These are phyloP conservation scores for Invenusta paracnida DNA, from an alignment of 2,888 invertebrate species.

Conservation along the genomic window DNA sequence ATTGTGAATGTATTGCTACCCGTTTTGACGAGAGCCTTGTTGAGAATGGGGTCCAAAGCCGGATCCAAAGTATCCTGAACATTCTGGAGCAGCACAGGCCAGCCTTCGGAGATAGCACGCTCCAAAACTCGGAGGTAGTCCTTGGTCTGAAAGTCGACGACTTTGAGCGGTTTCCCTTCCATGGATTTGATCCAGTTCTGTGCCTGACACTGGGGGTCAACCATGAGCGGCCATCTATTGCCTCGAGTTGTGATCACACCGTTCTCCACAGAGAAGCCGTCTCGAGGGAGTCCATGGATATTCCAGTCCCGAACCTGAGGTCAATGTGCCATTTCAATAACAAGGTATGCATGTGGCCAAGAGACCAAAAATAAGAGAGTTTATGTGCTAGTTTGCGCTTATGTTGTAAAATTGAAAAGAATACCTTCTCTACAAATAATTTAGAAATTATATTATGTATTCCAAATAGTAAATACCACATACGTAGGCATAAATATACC, in stretches of 20 bases:
- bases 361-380: no score
- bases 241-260: conserved; percentile 78
- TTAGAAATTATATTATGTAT: no score
- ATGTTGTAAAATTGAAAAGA: no score
- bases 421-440: no score
- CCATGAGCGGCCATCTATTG: conserved; percentile 77
- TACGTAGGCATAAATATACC: no score
- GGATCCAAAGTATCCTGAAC: conserved; percentile 76
- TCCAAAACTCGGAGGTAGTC: conserved; percentile 75
- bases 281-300: conserved; percentile 78
- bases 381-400: no score
- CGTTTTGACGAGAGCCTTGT: conserved; percentile 71
- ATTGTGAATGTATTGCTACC: conserved; percentile 69
- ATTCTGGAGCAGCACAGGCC: conserved; percentile 75
- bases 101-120: conserved; percentile 69
- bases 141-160: conserved; percentile 75
- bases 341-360: neutral
- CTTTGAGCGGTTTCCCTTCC: conserved; percentile 64
- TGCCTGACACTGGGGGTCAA: conserved; percentile 82
- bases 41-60: conserved; percentile 73
- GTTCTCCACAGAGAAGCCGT: conserved; percentile 82
- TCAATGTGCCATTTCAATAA: neutral
- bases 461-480: no score
- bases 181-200: conserved; percentile 80
- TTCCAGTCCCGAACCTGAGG: conserved; percentile 73